Evolutionary conservation across 2,888 invertebrate genomes (phyloP), one percentile per base, ranked within the genome.

Genomic region (Acrocyrtus sp.): DNA sequence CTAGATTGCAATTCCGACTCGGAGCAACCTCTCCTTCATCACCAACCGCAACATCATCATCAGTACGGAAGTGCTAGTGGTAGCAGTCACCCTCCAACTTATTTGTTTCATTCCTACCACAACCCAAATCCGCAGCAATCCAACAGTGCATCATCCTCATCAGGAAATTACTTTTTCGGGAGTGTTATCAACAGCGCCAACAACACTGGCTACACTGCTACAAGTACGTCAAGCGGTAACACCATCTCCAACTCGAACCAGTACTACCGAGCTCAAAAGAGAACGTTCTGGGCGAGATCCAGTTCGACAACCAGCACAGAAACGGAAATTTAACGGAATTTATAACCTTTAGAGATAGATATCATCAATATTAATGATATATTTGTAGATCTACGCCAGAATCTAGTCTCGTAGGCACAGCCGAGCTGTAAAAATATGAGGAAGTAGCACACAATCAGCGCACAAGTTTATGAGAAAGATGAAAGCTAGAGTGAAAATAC

Each of bases 221-320:
- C 72, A n/a, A 72, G 45, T 24, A 73, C 67, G 29, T 24, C 53
- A 21, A 70, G 54, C 48, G 48, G 58, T 27, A 69, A 67, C 54
- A 62, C 62, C 15, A 69, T 51, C 57, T 57, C 72, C n/a, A 68
- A 74, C 53, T 50, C 65, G 2, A 70, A 60, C 67, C 75, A 75
- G 24, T 80, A 78, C 62, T 80, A 80, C 66, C 63, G 80, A 69
- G 78, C 78, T 62, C 78, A 80, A 72, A 80, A 80, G 61, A 69
- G 78, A 26, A 77, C 78, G 47, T 80, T 80, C 68, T 80, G 80
- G 80, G 78, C 76, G 19, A 69, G 80, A 45, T 80, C 80, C 63
- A 77, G 76, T 65, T 80, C 80, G 0, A 77, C 80, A 5, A 78
- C 80, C 10, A 78, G 78, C 68, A 80, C 78, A 61, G 80, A 80